Conservation (phyloP, 2,888 invertebrate genomes). For the Drosophila colorata region DNA sequence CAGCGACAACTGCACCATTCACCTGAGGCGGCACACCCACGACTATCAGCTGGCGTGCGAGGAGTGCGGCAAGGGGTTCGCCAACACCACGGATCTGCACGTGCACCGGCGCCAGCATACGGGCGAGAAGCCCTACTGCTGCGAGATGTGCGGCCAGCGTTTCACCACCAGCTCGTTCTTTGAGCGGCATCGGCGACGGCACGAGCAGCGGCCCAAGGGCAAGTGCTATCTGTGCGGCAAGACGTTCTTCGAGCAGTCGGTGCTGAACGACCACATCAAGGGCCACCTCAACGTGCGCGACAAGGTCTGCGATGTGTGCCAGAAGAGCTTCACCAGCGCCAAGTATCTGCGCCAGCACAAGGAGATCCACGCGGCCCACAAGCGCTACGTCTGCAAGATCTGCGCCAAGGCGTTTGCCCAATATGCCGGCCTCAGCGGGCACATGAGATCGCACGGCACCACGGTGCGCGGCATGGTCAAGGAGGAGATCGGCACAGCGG, state of each 20-base stretch:
- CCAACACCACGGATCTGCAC: constrained; percentile 34
- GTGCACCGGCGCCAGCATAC: constrained; percentile 45
- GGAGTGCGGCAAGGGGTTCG: constrained; percentile 46
- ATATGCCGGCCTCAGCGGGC: constrained; percentile 74
- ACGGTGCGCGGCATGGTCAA: neutral
- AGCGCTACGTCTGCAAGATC: constrained; percentile 77
- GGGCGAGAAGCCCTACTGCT: constrained; percentile 53
- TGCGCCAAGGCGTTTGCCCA: constrained; percentile 78
- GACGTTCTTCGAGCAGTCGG: constrained; percentile 31
- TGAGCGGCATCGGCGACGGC: constrained; percentile 36
- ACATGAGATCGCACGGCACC: constrained; percentile 61
- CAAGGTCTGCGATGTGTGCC: constrained; percentile 70
- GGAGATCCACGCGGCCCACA: constrained; percentile 70
- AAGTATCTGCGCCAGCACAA: constrained; percentile 73
- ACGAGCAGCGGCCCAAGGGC: constrained; percentile 37
- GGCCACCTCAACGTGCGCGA: constrained; percentile 46
- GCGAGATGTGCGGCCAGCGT: constrained; percentile 46
- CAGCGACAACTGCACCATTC: constrained; percentile 37
- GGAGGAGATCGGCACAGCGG: neutral
- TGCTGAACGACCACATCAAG: constrained; percentile 47
- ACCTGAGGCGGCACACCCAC: constrained; percentile 39
- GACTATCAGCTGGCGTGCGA: constrained; percentile 39
- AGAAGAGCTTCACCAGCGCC: constrained; percentile 69
- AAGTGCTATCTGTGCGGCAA: constrained; percentile 50
- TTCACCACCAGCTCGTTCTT: constrained; percentile 40